Evolutionary conservation across 2,888 invertebrate species (phyloP).

Genomic region (Carterocephalus palaemon): DNA sequence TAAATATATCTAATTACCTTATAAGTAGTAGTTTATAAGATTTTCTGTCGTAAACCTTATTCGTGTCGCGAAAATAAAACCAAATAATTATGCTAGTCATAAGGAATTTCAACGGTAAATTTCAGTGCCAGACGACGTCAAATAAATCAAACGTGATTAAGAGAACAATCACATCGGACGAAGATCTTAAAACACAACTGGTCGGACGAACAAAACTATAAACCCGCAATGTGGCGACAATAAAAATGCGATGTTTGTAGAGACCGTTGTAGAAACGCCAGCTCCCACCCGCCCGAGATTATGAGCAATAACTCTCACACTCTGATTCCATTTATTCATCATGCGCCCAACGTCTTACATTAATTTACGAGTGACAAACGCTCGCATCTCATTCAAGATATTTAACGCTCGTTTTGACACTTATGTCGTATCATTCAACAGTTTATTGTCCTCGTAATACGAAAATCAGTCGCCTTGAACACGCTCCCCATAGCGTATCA

Average conservation of each 20-base stretch:
- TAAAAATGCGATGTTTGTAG: conserved; percentile 57
- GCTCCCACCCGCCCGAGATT: conserved; percentile 53
- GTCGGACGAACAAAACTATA: conserved; percentile 33
- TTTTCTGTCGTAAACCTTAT: too few species aligned
- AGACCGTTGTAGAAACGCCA: conserved; percentile 37
- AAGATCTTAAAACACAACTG: conserved; percentile 11
- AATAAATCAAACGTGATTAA: conserved; percentile 18
- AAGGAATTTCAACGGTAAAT: too few species aligned
- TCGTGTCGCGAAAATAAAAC: too few species aligned
- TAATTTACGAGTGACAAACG: conserved; percentile 73
- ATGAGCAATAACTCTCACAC: conserved; percentile 75
- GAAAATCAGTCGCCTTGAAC: conserved; percentile 51
- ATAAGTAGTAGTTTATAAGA: too few species aligned
- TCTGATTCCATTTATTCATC: conserved; percentile 73
- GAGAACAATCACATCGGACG: conserved; percentile 10
- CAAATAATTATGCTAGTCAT: too few species aligned
- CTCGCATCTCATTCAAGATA: conserved; percentile 68
- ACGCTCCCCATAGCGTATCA: neutral
- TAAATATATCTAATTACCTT: too few species aligned
- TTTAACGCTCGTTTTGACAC: conserved; percentile 74
- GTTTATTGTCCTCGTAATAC: conserved; percentile 62
- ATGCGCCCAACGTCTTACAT: conserved; percentile 56
- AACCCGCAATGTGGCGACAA: conserved; percentile 29
- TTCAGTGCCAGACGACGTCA: neutral
- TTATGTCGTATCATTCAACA: conserved; percentile 56